phyloP scores from a whole-genome alignment of 2,113 vertebrate species.

The Psammodynastes pulverulentus region DNA sequence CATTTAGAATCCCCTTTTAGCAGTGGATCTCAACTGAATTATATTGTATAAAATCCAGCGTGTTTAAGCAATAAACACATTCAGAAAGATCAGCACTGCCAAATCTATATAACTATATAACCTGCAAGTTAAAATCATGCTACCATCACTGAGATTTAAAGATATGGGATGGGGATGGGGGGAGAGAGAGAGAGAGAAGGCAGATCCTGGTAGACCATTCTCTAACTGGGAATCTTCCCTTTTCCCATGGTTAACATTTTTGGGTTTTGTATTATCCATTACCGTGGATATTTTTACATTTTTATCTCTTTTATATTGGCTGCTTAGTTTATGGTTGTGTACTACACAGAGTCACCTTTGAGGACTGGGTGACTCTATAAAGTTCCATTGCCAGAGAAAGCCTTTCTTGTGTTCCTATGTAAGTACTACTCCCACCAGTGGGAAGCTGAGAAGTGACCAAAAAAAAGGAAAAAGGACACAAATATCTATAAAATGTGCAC shows the following conservation, averaged over 20 bases:
- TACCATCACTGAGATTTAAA: not conserved
- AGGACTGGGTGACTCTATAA: not conserved
- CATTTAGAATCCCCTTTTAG: not conserved
- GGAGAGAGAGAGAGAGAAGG: not conserved
- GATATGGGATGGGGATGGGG: not conserved
- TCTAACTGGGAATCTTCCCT: not conserved
- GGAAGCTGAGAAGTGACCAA: not conserved
- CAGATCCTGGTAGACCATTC: not conserved
- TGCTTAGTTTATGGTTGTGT: not conserved
- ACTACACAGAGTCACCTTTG: not conserved
- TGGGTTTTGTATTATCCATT: not conserved
- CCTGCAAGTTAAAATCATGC: not conserved
- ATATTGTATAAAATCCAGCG: not conserved
- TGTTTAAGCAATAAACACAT: not conserved
- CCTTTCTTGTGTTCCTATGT: not conserved
- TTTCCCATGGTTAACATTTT: not conserved
- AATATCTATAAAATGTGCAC: not conserved
- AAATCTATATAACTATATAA: not conserved
- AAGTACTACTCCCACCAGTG: not conserved
- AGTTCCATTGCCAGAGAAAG: not conserved
- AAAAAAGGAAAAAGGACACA: not conserved
- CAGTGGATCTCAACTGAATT: not conserved
- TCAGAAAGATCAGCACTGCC: not conserved
- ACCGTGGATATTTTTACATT: not conserved
- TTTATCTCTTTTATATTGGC: not conserved